Evolutionary conservation across 2,888 invertebrate species (phyloP), one percentile per base, ranked within the genome.

Genomic region (Trisateles emortualis): DNA sequence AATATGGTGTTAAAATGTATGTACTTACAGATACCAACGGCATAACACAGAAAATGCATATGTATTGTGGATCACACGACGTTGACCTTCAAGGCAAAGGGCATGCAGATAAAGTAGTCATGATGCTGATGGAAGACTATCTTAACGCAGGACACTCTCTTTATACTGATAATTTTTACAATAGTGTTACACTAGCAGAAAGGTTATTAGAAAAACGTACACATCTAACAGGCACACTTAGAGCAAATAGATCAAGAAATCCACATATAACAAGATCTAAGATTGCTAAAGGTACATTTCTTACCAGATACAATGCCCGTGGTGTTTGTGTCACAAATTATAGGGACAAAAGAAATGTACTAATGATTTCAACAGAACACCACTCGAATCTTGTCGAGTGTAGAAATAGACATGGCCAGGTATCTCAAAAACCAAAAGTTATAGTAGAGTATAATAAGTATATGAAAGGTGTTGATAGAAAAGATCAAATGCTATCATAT

Each of bases 81-180:
- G 10, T n/a, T 10, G 47, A 48, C 0, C 35, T 56, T 3, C 13
- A 29, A 5, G 54, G 52, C 14, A 39, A 36, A 46, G 53, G 56
- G n/a, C 55, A 64, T 43, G 44, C 48, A 3, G 46, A 61, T 26
- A 67, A 59, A 58, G 57, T 67, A 3, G 59, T 64, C 5, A 35
- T 59, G 38, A 39, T 45, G 44, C 35, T 63, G 0, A 38, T 67
- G 24, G 39, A 54, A 17, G 53, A 59, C 6, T 61, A 54, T 16
- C 26, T 67, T 0, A 47, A 61, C 19, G 2, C 10, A 22, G 61
- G 63, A 8, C 54, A 64, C 39, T 53, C 45, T 2, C 9, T 59
- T 8, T 64, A 59, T 11, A 60, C 58, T 45, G 54, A 55, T 4
- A 59, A 57, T 39, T 65, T 47, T 47, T 61, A 59, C 39, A 62